Evolutionary conservation across 2,888 invertebrate genomes (phyloP), one percentile per base, ranked within the genome.

Genomic region (Tenthredo notha): DNA sequence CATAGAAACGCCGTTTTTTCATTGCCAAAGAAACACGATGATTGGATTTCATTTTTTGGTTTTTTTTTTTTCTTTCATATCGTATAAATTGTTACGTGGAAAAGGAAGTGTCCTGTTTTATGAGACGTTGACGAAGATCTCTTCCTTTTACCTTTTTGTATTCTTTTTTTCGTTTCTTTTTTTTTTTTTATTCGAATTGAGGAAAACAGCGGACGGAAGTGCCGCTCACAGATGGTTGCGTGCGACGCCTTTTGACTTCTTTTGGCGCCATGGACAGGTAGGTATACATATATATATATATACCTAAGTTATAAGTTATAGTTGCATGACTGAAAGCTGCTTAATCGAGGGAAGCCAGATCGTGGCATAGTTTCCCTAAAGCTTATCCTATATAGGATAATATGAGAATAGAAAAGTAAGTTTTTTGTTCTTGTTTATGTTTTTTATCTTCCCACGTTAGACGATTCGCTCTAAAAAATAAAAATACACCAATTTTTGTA

Each of bases 331-430:
- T 74, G 72, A 29, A 50, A 50, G 77, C 50, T 77, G 47, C 50
- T 77, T 77, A 50, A 54, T 77, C 25, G 37, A 61, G 33, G 9
- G 80, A 80, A 80, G 80, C 80, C 80, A 21, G n/a, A 80, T 43
- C 6, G 54, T 43, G 21, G 80, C 33, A 21, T 18, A n/a, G 78
- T 80, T 80, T 80, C 61, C 61, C 61, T 37, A 21, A 40, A 37
- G 33, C 25, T 25, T 25, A 29, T 50, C 33, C 29, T 29, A 15
- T 50, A 61, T n/a, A 10, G 80, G n/a, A n/a, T n/a, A n/a, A 47
- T 61, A n/a, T 6, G n/a, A 54, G 78, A 12, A 61, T 58, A 29
- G 12, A 77, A 37, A 58, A 54, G 54, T 54, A 7, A 15, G 10
- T 58, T 75, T 43, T 75, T 18, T 15, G 7, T 12, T n/a, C 4